Conservation (phyloP, 2,888 invertebrate genomes). For the Lepidochrysops patricia region DNA sequence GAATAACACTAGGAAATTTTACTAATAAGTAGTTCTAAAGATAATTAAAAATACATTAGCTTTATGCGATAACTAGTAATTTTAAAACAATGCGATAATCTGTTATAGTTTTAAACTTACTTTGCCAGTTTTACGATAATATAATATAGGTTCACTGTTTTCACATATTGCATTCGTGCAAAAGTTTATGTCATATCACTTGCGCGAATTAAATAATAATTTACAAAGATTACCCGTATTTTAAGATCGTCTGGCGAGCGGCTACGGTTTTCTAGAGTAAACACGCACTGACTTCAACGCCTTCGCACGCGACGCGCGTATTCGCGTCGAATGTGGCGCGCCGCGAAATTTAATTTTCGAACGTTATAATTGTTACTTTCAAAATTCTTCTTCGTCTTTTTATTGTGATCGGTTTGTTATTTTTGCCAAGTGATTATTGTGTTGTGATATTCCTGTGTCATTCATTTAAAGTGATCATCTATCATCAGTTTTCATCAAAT, state of each 20-base stretch:
- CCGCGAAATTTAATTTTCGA: slow-evolving; percentile 45
- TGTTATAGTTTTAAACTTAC: background rate
- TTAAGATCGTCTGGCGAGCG: background rate
- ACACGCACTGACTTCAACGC: slow-evolving; percentile 51
- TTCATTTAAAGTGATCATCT: slow-evolving; percentile 1
- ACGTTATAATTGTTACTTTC: slow-evolving; percentile 20
- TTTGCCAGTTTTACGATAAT: background rate
- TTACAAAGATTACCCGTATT: slow-evolving; percentile 1
- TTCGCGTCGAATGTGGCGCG: slow-evolving; percentile 56
- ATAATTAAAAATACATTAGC: background rate
- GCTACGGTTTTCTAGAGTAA: slow-evolving; percentile 38
- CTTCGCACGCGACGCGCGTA: slow-evolving; percentile 63
- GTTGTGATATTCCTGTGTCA: slow-evolving; percentile 11
- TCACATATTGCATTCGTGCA: background rate
- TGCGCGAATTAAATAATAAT: background rate
- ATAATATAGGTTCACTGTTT: no score
- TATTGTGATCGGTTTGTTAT: slow-evolving; percentile 9
- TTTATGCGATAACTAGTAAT: background rate
- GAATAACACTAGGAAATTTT: no score
- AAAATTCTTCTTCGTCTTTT: slow-evolving; percentile 14
- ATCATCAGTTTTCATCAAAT: background rate
- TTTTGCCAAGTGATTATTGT: slow-evolving; percentile 8
- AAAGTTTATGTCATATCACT: slow-evolving; percentile 1
- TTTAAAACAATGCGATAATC: background rate
- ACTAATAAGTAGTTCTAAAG: background rate